phyloP scores from a whole-genome alignment of 2,797 vertebrate genomes.

The Rousettus madagascariensis region DNA sequence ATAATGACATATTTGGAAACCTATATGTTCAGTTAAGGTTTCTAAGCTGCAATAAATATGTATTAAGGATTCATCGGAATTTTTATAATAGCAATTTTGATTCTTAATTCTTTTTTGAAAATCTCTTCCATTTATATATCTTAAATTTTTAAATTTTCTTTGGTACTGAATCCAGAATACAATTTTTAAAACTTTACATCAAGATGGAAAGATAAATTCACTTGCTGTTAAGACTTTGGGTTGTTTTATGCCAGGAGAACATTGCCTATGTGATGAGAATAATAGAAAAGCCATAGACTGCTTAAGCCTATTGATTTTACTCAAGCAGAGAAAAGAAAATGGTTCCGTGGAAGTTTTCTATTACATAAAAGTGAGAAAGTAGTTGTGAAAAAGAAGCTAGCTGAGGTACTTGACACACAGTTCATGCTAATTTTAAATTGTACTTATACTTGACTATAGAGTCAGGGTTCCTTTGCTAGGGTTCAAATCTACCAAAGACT shows the following conservation, averaged over 20 bases:
- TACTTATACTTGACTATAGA: background rate
- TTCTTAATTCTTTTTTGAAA: background rate
- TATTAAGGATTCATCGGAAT: slow-evolving; percentile 7
- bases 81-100: slow-evolving; percentile 21
- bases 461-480: background rate
- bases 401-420: background rate
- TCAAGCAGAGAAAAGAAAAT: background rate
- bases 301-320: background rate
- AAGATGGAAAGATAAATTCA: background rate
- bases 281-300: background rate
- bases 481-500: background rate
- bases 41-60: slow-evolving; percentile 4
- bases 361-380: background rate
- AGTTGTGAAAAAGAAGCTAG: background rate
- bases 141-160: background rate
- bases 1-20: slow-evolving; percentile 27
- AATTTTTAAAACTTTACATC: background rate
- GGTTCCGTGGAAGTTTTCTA: background rate
- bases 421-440: background rate
- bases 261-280: background rate
- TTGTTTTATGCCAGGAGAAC: background rate
- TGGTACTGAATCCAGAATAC: background rate
- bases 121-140: background rate
- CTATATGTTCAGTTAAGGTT: background rate
- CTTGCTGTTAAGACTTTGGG: background rate